Percentiles rank a stretch among this genome's conserved stretches.
Evolutionary conservation across 2,797 vertebrate species (phyloP).

Genomic region (Alfaro cultratus): DNA sequence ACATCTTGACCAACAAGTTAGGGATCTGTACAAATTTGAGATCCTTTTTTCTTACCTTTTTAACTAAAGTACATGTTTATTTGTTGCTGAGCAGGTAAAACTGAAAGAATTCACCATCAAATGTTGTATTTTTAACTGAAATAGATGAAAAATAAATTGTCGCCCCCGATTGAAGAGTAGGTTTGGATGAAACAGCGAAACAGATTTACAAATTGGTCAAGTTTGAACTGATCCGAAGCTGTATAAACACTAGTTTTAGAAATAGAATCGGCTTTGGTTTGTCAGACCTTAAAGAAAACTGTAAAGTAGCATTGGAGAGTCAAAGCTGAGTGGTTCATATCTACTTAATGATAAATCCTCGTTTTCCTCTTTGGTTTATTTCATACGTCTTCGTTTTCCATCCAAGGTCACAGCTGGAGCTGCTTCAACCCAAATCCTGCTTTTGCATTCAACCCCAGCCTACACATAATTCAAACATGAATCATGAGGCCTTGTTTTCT

Average conservation of each 20-base stretch:
- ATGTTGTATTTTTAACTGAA: too few relatives aligned
- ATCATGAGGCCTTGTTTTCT: background rate
- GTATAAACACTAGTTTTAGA: background rate
- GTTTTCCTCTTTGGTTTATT: background rate
- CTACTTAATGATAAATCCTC: background rate
- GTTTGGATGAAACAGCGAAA: background rate
- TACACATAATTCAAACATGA: slow-evolving; percentile 15
- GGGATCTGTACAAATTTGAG: too few relatives aligned
- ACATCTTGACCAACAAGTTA: too few relatives aligned
- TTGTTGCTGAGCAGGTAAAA: too few relatives aligned
- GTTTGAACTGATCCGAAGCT: background rate
- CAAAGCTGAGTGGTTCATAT: background rate
- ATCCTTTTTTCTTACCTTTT: too few relatives aligned
- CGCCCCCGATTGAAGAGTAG: background rate
- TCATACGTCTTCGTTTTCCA: background rate
- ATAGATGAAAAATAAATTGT: too few relatives aligned
- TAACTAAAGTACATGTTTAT: too few relatives aligned
- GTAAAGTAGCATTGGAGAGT: background rate
- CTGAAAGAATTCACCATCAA: too few relatives aligned
- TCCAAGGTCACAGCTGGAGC: background rate
- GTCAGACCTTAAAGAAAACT: background rate
- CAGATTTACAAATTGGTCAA: background rate
- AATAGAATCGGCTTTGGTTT: background rate
- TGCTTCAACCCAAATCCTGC: background rate
- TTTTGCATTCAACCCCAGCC: slow-evolving; percentile 14